phyloP scores from a whole-genome alignment of 2,113 vertebrate species.

The Anoplopoma fimbria region DNA sequence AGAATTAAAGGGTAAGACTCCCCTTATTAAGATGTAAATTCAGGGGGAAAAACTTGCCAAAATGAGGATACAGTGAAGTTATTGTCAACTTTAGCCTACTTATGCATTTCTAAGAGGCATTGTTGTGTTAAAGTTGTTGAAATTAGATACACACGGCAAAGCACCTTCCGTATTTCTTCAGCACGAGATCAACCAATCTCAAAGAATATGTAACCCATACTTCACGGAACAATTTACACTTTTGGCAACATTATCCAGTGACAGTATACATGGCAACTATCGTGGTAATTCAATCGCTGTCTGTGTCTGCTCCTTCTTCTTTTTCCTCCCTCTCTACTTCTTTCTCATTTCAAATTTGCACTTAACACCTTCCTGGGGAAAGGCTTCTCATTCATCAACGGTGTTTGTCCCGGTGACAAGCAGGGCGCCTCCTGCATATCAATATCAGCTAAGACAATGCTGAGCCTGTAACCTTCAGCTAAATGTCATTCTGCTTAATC shows the following conservation, averaged over 20 bases:
- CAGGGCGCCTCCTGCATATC: constrained; percentile 86
- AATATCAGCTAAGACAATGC: constrained; percentile 89
- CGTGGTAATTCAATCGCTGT: constrained; percentile 71
- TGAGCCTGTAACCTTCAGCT: constrained; percentile 89
- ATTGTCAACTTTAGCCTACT: constrained; percentile 81
- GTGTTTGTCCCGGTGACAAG: constrained; percentile 89
- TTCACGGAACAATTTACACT: constrained; percentile 78
- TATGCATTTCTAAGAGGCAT: constrained; percentile 77
- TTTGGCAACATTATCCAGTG: constrained; percentile 75
- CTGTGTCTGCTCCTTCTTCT: constrained; percentile 40
- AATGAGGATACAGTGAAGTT: constrained; percentile 82
- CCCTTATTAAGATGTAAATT: constrained; percentile 87
- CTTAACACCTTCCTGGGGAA: constrained; percentile 88
- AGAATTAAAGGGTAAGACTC: constrained; percentile 84
- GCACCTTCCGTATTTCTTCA: constrained; percentile 60
- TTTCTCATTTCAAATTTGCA: constrained; percentile 86
- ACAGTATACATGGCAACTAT: constrained; percentile 73
- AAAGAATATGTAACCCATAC: constrained; percentile 62
- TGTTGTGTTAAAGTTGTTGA: constrained; percentile 70
- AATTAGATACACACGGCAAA: constrained; percentile 68
- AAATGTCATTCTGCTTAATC: constrained; percentile 92
- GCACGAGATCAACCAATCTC: constrained; percentile 59
- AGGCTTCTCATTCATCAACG: constrained; percentile 88
- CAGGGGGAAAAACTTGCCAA: constrained; percentile 74
- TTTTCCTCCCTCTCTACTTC: constrained; percentile 57